Evolutionary conservation across 2,888 invertebrate genomes (phyloP), one percentile per base, ranked within the genome.

Genomic region (Cephus spinipes): DNA sequence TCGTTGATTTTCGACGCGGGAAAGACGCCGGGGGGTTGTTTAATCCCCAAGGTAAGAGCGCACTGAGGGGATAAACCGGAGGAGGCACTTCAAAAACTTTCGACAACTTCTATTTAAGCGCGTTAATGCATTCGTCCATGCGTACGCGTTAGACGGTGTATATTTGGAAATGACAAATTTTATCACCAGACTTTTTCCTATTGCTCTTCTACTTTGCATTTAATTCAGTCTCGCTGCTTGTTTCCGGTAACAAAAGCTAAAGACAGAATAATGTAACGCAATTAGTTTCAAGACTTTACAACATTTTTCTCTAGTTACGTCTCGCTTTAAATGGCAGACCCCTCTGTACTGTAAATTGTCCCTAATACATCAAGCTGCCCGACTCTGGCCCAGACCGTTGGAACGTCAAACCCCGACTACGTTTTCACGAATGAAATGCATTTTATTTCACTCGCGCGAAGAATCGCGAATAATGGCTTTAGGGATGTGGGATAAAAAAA

Each of bases 351-450:
- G 78, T 78, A 78, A 78, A 78, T 78, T 78, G 73, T 68, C 76
- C 76, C 30, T 73, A 68, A 78, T 78, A 78, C 78, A 77, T 77
- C 77, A 76, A 78, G 76, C 76, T 76, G 73, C 75, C 78, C 35
- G 73, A 68, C 78, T 32, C 73, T 71, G 34, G 74, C 71, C 71
- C 71, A 15, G 11, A 30, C 30, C 11, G 71, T 30, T 3, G 31
- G 71, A 33, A 71, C 71, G 31, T 71, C 71, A 71, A 15, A 15
- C 4, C 71, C 71, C 32, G 12, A 23, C 30, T 55, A 55, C 23
- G 55, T 55, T 55, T 55, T 9, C 55, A 55, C 30, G 31, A 4
- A 30, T 32, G 32, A 71, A 11, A 6, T 31, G 33, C 71, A 69
- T 74, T 75, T 75, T 33, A 75, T 55, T 77, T 77, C 74, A 75